Percentiles rank a stretch among this genome's conserved stretches.
Conservation (phyloP, 2,797 vertebrate genomes). For the Taenioides sp. region DNA sequence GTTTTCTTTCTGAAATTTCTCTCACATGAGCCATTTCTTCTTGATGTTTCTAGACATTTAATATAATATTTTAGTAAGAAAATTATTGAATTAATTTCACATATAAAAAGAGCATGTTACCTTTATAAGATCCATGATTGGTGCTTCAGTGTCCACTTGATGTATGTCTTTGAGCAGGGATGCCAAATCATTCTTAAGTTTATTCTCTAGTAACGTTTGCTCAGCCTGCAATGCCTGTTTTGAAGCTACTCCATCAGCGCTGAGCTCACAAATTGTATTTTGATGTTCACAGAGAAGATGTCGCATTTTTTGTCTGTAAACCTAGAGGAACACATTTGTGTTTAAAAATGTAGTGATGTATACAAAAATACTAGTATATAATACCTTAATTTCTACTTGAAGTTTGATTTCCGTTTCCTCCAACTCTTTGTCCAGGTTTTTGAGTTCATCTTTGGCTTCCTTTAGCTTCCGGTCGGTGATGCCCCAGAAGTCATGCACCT, state of each 20-base stretch:
- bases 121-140: constrained; percentile 80
- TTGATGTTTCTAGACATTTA: constrained; percentile 80
- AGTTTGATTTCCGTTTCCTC: constrained; percentile 87
- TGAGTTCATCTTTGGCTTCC: constrained; percentile 80
- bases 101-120: constrained; percentile 67
- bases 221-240: constrained; percentile 78
- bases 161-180: constrained; percentile 73
- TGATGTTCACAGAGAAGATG: constrained; percentile 92
- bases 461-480: constrained; percentile 81
- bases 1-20: constrained; percentile 78
- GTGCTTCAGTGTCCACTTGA: constrained; percentile 76
- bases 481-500: constrained; percentile 83
- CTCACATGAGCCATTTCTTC: constrained; percentile 77
- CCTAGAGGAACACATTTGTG: constrained; percentile 65
- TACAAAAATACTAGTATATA: too few relatives aligned
- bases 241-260: constrained; percentile 67
- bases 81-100: neutral
- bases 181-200: constrained; percentile 69
- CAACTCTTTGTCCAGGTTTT: constrained; percentile 83
- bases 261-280: constrained; percentile 84
- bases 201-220: constrained; percentile 76
- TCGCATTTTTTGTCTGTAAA: constrained; percentile 96
- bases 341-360: neutral
- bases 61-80: neutral
- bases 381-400: constrained; percentile 90